phyloP scores from a whole-genome alignment of 2,888 invertebrate species.

The Xestia c-nigrum region DNA sequence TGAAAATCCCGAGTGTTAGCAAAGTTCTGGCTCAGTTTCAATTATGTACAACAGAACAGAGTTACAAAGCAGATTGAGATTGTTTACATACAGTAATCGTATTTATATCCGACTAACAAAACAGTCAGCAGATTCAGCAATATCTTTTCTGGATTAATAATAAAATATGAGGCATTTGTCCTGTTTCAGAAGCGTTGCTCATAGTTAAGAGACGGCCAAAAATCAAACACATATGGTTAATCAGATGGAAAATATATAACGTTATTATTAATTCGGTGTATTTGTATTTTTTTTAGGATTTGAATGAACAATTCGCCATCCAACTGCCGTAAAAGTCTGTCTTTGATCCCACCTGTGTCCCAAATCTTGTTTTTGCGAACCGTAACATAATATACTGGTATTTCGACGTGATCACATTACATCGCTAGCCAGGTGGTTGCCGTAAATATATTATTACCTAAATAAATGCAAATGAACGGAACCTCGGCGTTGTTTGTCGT shows the following conservation, averaged over 20 bases:
- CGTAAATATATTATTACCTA: slow-evolving; percentile 67
- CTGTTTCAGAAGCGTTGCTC: neutral
- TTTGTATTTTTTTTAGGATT: neutral
- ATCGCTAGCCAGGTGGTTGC: slow-evolving; percentile 79
- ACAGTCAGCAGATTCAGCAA: neutral
- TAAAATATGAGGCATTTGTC: neutral
- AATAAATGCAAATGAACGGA: slow-evolving; percentile 76
- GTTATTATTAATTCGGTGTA: neutral
- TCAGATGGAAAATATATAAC: neutral
- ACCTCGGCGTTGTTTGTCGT: slow-evolving; percentile 71
- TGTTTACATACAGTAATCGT: slow-evolving; percentile 32
- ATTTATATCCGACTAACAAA: slow-evolving; percentile 36
- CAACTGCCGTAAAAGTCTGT: slow-evolving; percentile 3
- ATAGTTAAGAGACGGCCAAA: neutral
- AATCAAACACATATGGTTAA: neutral
- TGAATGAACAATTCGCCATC: slow-evolving; percentile 15
- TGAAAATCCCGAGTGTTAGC: slow-evolving; percentile 41
- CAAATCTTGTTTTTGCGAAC: slow-evolving; percentile 65
- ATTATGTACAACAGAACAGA: slow-evolving; percentile 38
- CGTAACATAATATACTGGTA: slow-evolving; percentile 74
- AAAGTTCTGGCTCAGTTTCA: slow-evolving; percentile 58
- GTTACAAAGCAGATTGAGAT: slow-evolving; percentile 29
- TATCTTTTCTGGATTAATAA: slow-evolving; percentile 3
- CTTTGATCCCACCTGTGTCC: slow-evolving; percentile 64
- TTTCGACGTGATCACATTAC: slow-evolving; percentile 84